Percentiles rank a stretch among this genome's conserved stretches.
phyloP scores from a whole-genome alignment of 1,140 invertebrate genomes.

The Pinna nobilis region DNA sequence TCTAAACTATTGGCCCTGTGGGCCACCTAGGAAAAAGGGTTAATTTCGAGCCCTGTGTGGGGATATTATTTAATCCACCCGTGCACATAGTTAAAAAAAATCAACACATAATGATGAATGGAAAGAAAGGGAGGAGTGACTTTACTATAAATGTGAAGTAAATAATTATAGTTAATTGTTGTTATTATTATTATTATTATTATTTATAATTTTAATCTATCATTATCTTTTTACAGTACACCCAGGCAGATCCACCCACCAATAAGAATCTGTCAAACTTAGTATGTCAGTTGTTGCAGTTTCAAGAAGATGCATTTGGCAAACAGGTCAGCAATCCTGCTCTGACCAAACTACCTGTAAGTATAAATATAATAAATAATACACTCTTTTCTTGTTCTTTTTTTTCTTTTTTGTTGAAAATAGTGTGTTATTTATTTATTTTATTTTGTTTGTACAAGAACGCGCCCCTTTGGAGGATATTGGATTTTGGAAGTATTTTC shows the following conservation, averaged over 20 bases:
- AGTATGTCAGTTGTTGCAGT: conserved; percentile 92
- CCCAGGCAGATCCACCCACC: conserved; percentile 93
- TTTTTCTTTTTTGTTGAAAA: too few relatives aligned
- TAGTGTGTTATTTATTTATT: too few relatives aligned
- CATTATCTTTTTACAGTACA: conserved; percentile 80
- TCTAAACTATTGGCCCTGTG: too few relatives aligned
- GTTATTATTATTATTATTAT: background rate
- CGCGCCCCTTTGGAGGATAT: too few relatives aligned
- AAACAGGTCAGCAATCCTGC: conserved; percentile 92
- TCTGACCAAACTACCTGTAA: conserved; percentile 76
- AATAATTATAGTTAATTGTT: background rate
- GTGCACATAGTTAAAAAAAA: background rate
- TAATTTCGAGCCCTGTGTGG: too few relatives aligned
- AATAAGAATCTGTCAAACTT: conserved; percentile 91
- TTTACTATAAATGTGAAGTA: too few relatives aligned
- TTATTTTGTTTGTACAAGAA: too few relatives aligned
- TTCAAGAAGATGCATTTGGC: conserved; percentile 96
- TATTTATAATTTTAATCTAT: background rate
- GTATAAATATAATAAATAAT: conserved; percentile 41
- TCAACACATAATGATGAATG: background rate
- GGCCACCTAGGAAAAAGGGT: too few relatives aligned
- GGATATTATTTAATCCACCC: too few relatives aligned
- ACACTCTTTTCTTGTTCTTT: too few relatives aligned
- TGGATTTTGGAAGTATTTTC: too few relatives aligned
- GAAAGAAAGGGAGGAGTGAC: background rate